Base-by-base conservation (phyloP, 2,113 vertebrate genomes). In the Cricetomys ansorgei region DNA sequence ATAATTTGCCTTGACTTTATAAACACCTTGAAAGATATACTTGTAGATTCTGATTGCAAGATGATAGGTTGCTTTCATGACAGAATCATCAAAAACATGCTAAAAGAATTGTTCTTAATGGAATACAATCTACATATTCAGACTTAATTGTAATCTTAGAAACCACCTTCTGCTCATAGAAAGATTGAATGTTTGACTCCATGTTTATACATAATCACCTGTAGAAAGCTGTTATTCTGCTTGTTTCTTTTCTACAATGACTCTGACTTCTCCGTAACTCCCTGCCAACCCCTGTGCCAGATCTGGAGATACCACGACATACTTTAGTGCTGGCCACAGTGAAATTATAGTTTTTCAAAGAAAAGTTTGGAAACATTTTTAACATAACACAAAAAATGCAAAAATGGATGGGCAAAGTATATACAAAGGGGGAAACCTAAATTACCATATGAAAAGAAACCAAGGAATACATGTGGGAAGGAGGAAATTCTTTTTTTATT, bases 91-190 rank as follows among this genome's bases (percentile, higher is more conserved):
- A 0, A 95, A 96, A 96, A 92, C 37, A 69, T 0, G 0, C 88
- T 92, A 97, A 88, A 75, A 88, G 79, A 55, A 96, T 92, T 91
- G 96, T 94, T 96, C 59, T 85, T 96, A 77, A 95, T 7, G 11
- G 31, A 81, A 59, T 55, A 57, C 59, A 72, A 92, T 79, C 45
- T 96, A 97, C 85, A 91, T 34, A 92, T 87, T 97, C 94, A 97
- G 72, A 91, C 69, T 94, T 96, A 96, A 94, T 96, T 94, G 45
- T 55, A 94, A 94, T 83, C 92, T 97, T 88, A 96, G 94, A 83
- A 96, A 89, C 62, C 27, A 95, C 17, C 73, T 94, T 96, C 85
- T 87, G 21, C 86, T 97, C 67, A 91, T 31, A 83, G 77, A 84
- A 85, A 92, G 88, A 94, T 50, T 83, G 89, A 94, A 91, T 91